phyloP scores from a whole-genome alignment of 2,113 vertebrate genomes.

The Oncorhynchus kisutch region DNA sequence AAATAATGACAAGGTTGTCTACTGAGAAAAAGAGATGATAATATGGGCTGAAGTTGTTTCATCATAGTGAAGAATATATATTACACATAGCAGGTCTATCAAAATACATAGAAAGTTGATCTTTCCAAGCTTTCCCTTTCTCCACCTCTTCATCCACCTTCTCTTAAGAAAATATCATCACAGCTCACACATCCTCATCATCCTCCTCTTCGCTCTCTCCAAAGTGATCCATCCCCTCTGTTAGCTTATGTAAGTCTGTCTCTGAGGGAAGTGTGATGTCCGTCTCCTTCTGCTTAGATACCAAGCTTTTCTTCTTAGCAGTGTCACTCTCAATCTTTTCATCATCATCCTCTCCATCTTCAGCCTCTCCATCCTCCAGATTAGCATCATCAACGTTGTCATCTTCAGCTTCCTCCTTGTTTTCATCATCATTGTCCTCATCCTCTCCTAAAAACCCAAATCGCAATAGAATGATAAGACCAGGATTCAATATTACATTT shows the following conservation, averaged over 20 bases:
- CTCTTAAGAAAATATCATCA: conserved; percentile 76
- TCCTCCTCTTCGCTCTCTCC: conserved; percentile 57
- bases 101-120: conserved; percentile 72
- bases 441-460: conserved; percentile 6
- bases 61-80: too few species aligned
- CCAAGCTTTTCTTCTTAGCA: conserved; percentile 17
- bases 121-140: conserved; percentile 83
- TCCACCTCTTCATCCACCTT: conserved; percentile 75
- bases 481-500: background rate
- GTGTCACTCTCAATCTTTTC: conserved; percentile 23
- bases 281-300: conserved; percentile 29
- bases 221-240: conserved; percentile 77
- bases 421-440: conserved; percentile 14
- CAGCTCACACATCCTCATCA: conserved; percentile 46
- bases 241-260: conserved; percentile 73
- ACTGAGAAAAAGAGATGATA: background rate
- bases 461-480: background rate
- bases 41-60: background rate
- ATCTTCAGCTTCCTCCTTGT: background rate
- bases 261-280: conserved; percentile 68
- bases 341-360: background rate
- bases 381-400: background rate
- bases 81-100: too few species aligned
- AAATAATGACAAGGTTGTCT: background rate
- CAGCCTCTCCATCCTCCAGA: background rate